Base-by-base conservation (phyloP, 2,888 invertebrate genomes). In the Sinhomidia bicolor region DNA sequence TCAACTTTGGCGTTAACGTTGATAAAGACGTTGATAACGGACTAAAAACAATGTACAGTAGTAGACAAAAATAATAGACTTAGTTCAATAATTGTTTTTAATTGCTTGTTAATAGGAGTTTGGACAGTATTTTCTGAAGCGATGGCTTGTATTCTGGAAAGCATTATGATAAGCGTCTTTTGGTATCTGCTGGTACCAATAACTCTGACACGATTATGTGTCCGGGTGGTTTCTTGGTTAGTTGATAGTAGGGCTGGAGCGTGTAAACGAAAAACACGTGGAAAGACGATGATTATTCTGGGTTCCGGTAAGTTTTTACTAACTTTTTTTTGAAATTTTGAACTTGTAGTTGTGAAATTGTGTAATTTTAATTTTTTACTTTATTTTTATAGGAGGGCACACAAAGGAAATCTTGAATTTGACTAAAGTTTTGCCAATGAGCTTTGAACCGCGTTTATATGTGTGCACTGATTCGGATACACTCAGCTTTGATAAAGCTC, bases 391-490 rank as follows among this genome's bases (percentile, higher is more conserved):
- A 91, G 98, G 98, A 85, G 98, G 98, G 0, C 99, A 99, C 93
- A 99, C 99, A 0, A 96, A 96, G n/a, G 99, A 99, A 95, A 96
- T 99, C 95, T 93, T 99, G 78, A 95, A 96, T 90, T 94, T 99
- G 60, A 93, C 96, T 6, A 94, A 95, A 91, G 94, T 94, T 36
- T 93, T 99, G 65, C 96, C 92, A 93, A 93, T n/a, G 93, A 95
- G 95, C 92, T 98, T 97, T 93, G 93, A 94, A 0, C 97, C 98
- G 0, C 94, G 98, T 82, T 94, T 96, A 85, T 98, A 98, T 93
- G 94, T 98, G 68, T 94, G 97, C 90, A 97, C 98, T 3, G 94
- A 95, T 78, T 96, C 95, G 85, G 99, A 99, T 94, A 93, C 93
- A 12, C 96, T 96, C 79, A 98, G 98, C 93, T 94, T 95, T 90